phyloP scores from a whole-genome alignment of 2,113 vertebrate genomes.

The Peromyscus maniculatus region DNA sequence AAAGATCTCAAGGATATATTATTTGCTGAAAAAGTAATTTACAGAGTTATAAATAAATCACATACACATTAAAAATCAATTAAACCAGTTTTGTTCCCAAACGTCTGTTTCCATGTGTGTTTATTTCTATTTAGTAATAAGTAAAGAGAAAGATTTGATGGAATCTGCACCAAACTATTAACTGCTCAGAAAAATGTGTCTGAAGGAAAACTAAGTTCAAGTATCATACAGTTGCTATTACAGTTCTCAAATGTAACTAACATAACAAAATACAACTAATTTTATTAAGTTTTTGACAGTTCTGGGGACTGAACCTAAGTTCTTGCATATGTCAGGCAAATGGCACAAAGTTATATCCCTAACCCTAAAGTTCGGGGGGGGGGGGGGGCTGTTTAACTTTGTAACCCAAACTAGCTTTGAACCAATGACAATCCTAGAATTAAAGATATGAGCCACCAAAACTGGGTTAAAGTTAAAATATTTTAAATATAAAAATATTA shows the following conservation, averaged over 20 bases:
- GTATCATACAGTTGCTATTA: not conserved
- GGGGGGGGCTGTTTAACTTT: not conserved
- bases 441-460: not conserved
- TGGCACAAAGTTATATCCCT: not conserved
- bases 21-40: not conserved
- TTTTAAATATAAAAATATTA: not conserved
- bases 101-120: not conserved
- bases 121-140: not conserved
- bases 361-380: not conserved
- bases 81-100: slow-evolving; percentile 22
- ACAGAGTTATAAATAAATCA: not conserved
- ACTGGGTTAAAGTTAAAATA: not conserved
- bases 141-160: not conserved
- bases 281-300: not conserved
- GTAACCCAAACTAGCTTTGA: not conserved
- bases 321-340: not conserved
- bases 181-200: not conserved
- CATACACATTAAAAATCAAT: not conserved
- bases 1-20: not conserved
- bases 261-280: slow-evolving; percentile 24
- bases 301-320: not conserved
- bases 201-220: slow-evolving; percentile 43
- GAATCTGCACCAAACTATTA: not conserved
- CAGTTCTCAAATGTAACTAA: not conserved
- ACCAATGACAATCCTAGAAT: not conserved